Base-by-base conservation (phyloP, 1,140 invertebrate genomes). In the Lepidurus arcticus region DNA sequence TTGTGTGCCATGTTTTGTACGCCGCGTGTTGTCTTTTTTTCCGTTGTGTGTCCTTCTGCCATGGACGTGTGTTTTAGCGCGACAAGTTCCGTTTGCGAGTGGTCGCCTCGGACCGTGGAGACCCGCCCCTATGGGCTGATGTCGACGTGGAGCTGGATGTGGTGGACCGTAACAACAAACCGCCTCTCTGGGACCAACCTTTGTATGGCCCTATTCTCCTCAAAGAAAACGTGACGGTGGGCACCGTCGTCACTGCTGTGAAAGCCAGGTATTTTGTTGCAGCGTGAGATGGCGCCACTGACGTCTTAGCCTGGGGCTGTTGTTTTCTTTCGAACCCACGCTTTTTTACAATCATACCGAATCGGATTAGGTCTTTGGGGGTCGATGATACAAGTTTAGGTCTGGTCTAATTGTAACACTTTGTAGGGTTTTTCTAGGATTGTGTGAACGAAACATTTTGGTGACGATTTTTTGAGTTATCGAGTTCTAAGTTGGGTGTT, bases 81-180 rank as follows among this genome's bases (percentile, higher is more conserved):
- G 94, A 95, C 89, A 93, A 92, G 89, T 97, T 96, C 89, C 92
- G 92, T 85, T 90, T 97, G 87, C 92, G 91, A 88, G 94, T 96
- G 86, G 92, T 92, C 87, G 95, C 95, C 86, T 94, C 92, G 84
- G 95, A 97, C 90, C 90, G 91, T 88, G 95, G 95, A 85, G 90
- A 88, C 81, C 91, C 92, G 86, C 91, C 92, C 85, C 92, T 93
- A 85, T 91, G 90, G 87, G 94, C 94, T 86, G 93, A 95, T 88
- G 95, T 96, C 87, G 94, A 96, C 88, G 93, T 96, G 88, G 93
- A 95, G 87, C 93, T 97, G 91, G 94, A 95, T 90, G 94, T 97
- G 88, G 94, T 97, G 89, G 94, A 96, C 91, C 92, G 94, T 88
- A 95, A 96, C 91, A 96, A 96, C 92, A 96, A 96, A 90, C 94